Evolutionary conservation across 1,140 invertebrate genomes (phyloP).

Genomic region (Trissolcus basalis): DNA sequence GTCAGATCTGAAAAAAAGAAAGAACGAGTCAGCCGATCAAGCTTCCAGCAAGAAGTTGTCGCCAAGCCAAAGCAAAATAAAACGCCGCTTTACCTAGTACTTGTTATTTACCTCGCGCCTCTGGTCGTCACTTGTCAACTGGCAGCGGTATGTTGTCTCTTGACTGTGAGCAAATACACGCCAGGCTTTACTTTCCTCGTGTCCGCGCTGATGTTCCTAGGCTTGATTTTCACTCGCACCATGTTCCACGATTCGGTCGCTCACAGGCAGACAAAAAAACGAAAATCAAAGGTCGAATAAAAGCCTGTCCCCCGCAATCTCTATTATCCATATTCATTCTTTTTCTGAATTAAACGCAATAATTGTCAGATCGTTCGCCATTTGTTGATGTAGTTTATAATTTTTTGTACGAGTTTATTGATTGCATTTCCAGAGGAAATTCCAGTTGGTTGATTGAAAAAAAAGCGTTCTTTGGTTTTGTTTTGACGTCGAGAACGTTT

Average conservation of each 20-base stretch:
- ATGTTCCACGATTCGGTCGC: slow-evolving; percentile 61
- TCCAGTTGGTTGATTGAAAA: no score
- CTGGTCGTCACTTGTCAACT: slow-evolving; percentile 65
- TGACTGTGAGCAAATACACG: slow-evolving; percentile 66
- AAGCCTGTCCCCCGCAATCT: not conserved
- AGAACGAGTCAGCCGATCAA: slow-evolving; percentile 2
- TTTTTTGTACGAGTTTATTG: not conserved
- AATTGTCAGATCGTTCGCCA: not conserved
- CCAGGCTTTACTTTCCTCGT: slow-evolving; percentile 73
- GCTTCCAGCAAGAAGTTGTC: slow-evolving; percentile 15
- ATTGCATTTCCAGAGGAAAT: slow-evolving; percentile 3
- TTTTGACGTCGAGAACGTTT: not conserved
- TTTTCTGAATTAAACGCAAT: slow-evolving; percentile 6
- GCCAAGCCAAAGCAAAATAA: slow-evolving; percentile 56
- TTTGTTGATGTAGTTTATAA: no score
- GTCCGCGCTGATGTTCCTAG: slow-evolving; percentile 64
- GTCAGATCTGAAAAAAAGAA: slow-evolving; percentile 13
- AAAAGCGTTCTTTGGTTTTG: slow-evolving; percentile 5
- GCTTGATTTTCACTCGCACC: slow-evolving; percentile 66
- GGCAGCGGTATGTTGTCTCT: slow-evolving; percentile 59
- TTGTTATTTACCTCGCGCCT: slow-evolving; percentile 68
- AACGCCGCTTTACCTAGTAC: slow-evolving; percentile 44
- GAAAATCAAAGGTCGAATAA: slow-evolving; percentile 55
- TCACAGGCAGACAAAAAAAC: slow-evolving; percentile 25
- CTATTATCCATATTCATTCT: slow-evolving; percentile 4